phyloP scores from a whole-genome alignment of 2,113 vertebrate species.

The Corythaeola cristata region DNA sequence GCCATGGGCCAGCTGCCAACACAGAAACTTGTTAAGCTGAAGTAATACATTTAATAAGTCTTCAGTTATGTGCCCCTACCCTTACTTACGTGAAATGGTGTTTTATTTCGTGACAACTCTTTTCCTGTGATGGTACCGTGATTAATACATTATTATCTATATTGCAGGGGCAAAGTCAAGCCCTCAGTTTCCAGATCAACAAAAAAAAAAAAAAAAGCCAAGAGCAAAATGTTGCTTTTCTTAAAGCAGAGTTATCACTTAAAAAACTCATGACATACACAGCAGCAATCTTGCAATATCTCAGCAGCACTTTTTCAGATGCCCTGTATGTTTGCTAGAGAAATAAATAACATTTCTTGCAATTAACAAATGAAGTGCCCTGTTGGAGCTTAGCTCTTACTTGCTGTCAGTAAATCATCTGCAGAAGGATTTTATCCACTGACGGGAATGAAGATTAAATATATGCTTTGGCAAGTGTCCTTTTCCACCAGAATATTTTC shows the following conservation, averaged over 20 bases:
- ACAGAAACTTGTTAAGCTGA: neutral
- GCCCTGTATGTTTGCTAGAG: neutral
- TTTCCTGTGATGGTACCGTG: neutral
- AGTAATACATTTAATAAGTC: neutral
- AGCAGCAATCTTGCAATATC: neutral
- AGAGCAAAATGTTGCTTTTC: neutral
- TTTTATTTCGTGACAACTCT: neutral
- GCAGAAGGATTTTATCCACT: neutral
- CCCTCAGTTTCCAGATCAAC: neutral
- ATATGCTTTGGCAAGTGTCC: neutral
- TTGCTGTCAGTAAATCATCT: slow-evolving; percentile 14
- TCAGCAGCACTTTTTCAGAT: neutral
- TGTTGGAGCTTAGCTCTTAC: slow-evolving; percentile 1
- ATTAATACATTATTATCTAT: neutral
- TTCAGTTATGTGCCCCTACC: neutral
- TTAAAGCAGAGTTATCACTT: neutral
- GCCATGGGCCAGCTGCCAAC: neutral
- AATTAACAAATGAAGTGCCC: slow-evolving; percentile 49
- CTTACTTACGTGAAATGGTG: neutral
- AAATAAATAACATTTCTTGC: slow-evolving; percentile 37
- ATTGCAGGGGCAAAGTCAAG: neutral
- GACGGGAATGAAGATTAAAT: slow-evolving; percentile 28
- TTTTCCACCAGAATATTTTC: slow-evolving; percentile 31
- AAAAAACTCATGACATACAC: neutral
- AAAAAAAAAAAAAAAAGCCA: neutral